Conservation (phyloP, 2,888 invertebrate genomes). For the Rhamnusium bicolor region DNA sequence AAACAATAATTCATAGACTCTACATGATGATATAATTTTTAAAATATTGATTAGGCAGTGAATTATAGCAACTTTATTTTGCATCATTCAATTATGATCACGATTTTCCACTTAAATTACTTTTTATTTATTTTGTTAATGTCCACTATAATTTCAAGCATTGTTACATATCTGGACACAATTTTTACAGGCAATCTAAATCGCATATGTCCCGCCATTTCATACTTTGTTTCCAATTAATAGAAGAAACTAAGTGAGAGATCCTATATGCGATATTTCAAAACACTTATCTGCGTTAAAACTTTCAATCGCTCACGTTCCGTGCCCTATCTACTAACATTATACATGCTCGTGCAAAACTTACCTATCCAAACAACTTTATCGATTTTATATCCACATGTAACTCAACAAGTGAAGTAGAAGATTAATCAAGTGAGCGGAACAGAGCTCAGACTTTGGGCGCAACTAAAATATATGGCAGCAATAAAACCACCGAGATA, state of each 20-base stretch:
- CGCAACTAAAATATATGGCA: slow-evolving; percentile 50
- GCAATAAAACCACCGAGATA: slow-evolving; percentile 51
- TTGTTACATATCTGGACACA: neutral
- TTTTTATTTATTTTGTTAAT: too few relatives aligned
- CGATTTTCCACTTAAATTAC: too few relatives aligned
- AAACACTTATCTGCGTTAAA: slow-evolving; percentile 8
- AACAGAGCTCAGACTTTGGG: slow-evolving; percentile 48
- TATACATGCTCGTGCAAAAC: slow-evolving; percentile 21
- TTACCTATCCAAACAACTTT: slow-evolving; percentile 34
- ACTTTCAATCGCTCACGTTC: neutral
- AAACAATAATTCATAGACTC: too few relatives aligned
- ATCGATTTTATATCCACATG: slow-evolving; percentile 42
- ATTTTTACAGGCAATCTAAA: neutral
- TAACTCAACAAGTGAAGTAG: slow-evolving; percentile 51
- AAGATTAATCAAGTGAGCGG: slow-evolving; percentile 53
- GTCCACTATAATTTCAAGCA: too few relatives aligned
- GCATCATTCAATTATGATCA: too few relatives aligned
- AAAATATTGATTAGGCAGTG: too few relatives aligned
- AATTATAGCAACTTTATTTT: too few relatives aligned
- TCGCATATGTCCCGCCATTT: neutral
- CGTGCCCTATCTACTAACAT: slow-evolving; percentile 4
- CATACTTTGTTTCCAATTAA: neutral
- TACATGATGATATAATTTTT: too few relatives aligned
- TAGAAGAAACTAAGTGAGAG: neutral
- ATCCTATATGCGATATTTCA: neutral